Evolutionary conservation across 2,888 invertebrate genomes (phyloP), one percentile per base, ranked within the genome.

Genomic region (Cetonia aurata): DNA sequence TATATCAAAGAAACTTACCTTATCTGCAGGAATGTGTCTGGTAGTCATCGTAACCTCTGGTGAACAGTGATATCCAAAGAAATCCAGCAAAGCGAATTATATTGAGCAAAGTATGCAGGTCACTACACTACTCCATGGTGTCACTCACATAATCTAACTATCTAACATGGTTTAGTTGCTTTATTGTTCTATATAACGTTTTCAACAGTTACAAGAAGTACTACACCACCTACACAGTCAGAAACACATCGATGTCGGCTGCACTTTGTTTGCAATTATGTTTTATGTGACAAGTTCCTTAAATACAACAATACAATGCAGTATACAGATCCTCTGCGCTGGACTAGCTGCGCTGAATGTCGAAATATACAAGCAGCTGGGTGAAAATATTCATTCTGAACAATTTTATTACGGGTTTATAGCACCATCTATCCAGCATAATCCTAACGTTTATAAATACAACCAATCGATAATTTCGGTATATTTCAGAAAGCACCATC

Each of bases 21-120:
- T 93, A 88, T 93, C 93, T 86, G 92, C 91, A 85, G 93, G 93
- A 87, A 93, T 91, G 87, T 91, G 92, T 87, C 92, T 92, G 84
- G 90, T 89, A 87, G 92, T 91, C 92, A 92, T 92, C 86, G 87
- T 88, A 86, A 85, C 85, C 84, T 85, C 86, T 86, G 37, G 52
- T 65, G 57, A 33, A 67, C 53, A 52, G 67, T 65, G 62, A 57
- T 73, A 75, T 75, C 75, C 75, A 71, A 68, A 62, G 69, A 72
- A 55, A 53, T 71, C 71, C 70, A 67, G 73, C 68, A 67, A 60
- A 72, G 67, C 55, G 48, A 75, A 75, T 72, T 74, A 72, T 72
- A 74, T 77, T 77, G 76, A 78, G 76, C 75, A 76, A 75, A 74
- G 74, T 74, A 76, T 74, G 75, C 74, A 79, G 78, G 79, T 79